A percentile compares a stretch with the other conserved stretches of the same genome.
phyloP scores from a whole-genome alignment of 2,113 vertebrate species.

The Athene noctua region DNA sequence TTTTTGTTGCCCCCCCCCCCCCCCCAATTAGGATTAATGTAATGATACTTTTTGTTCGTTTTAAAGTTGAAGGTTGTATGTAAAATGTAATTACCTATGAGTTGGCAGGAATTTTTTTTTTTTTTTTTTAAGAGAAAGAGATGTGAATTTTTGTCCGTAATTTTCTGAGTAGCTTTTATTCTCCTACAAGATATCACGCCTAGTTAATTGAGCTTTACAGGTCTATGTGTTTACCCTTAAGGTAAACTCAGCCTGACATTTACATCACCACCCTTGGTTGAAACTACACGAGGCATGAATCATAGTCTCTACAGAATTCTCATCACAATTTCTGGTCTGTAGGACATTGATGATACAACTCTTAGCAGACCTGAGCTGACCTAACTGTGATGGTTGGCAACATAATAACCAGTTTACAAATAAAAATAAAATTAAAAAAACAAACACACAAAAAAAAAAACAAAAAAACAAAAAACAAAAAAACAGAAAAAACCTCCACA shows the following conservation, averaged over 20 bases:
- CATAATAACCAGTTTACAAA: background rate
- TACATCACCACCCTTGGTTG: background rate
- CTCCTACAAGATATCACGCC: background rate
- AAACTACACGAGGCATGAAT: background rate
- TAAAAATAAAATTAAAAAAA: too few species aligned
- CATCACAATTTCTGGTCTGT: background rate
- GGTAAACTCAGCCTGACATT: background rate
- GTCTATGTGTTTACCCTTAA: background rate
- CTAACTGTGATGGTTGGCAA: background rate
- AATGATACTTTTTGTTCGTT: background rate
- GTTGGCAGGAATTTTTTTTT: background rate
- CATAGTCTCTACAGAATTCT: background rate
- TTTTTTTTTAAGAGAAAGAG: background rate
- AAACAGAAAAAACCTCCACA: background rate
- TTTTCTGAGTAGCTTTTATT: background rate
- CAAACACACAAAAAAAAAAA: background rate
- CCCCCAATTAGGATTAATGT: fast-evolving
- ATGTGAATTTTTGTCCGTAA: background rate
- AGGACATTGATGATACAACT: background rate
- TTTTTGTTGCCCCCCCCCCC: too few species aligned
- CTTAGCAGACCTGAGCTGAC: background rate
- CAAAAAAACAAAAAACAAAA: too few species aligned
- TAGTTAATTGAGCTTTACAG: background rate
- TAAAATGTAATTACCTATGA: background rate
- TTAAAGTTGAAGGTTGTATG: background rate